Evolutionary conservation across 2,113 vertebrate species (phyloP), one percentile per base, ranked within the genome.

Genomic region (Hiodon alosoides): DNA sequence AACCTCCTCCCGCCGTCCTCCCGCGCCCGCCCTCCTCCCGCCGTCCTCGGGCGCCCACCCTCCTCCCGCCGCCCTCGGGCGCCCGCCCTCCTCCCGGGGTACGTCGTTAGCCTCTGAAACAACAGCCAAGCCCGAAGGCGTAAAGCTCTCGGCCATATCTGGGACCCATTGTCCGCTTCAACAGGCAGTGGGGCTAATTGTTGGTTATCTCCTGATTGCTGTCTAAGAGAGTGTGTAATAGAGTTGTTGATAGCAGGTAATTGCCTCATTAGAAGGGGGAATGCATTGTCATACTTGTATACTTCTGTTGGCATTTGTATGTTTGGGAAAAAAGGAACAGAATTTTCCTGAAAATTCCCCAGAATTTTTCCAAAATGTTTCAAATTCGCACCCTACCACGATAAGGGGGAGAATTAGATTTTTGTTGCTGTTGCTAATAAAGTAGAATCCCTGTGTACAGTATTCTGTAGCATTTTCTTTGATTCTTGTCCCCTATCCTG

Each of bases 161-260:
- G 17, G 53, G 51, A 16, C 69, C 50, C 47, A 47, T 61, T 71
- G 62, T 71, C 47, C 55, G 17, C 53, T 14, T 55, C 62, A 75
- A 17, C 67, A 66, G 71, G 51, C 70, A 68, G 55, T 3, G 8
- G 17, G 17, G 71, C 62, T 81, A 78, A 83, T 81, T 70, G 71
- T 74, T 67, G 77, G 78, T 77, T 83, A 80, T 55, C 64, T 74
- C 58, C 50, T 72, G 74, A 71, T 77, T 72, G 72, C 69, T 64
- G 60, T 60, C 53, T 72, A 46, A 64, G 72, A 54, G 67, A 68
- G 66, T 75, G 75, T 75, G 73, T 78, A 78, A 80, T 61, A 11
- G 64, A 79, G 50, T 68, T 71, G 76, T 77, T 77, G 57, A 80
- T 67, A 68, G 60, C 55, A 2, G 16, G 61, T 77, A 77, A 78